Evolutionary conservation across 2,888 invertebrate species (phyloP).

Genomic region (Ernsta delagoae): DNA sequence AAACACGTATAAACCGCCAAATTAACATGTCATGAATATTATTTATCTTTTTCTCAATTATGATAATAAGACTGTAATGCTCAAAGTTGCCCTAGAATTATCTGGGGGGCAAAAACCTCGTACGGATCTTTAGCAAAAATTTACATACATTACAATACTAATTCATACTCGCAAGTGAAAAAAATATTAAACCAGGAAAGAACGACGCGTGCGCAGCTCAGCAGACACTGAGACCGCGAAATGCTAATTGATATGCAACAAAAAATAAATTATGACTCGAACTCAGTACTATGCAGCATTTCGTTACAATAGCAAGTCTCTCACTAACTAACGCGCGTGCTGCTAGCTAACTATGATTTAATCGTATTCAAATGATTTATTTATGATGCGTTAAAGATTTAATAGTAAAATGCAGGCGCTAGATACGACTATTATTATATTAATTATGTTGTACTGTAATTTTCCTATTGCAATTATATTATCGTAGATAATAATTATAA

Average conservation of each 20-base stretch:
- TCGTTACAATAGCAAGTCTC: neutral
- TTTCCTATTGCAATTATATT: neutral
- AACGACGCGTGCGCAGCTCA: conserved; percentile 46
- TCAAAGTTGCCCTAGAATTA: conserved; percentile 75
- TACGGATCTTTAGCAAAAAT: conserved; percentile 68
- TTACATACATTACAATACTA: conserved; percentile 76
- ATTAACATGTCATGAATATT: conserved; percentile 82
- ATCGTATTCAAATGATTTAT: too few relatives aligned
- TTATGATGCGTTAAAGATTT: neutral
- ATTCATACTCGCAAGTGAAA: conserved; percentile 56
- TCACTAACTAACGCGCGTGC: neutral
- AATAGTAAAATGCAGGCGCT: conserved; percentile 1
- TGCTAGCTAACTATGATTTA: too few relatives aligned
- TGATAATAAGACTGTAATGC: conserved; percentile 46
- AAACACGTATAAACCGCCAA: conserved; percentile 71
- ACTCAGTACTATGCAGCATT: neutral
- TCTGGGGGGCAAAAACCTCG: conserved; percentile 66
- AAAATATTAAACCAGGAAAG: conserved; percentile 58
- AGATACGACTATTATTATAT: neutral
- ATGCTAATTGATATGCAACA: conserved; percentile 27
- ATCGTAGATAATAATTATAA: neutral
- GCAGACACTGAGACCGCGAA: conserved; percentile 28
- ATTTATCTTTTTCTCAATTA: conserved; percentile 78
- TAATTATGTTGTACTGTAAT: neutral
- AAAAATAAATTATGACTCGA: conserved; percentile 22